A percentile compares a stretch with the other conserved stretches of the same genome.
phyloP scores from a whole-genome alignment of 2,888 invertebrate species.

The Polydrusus tereticollis region DNA sequence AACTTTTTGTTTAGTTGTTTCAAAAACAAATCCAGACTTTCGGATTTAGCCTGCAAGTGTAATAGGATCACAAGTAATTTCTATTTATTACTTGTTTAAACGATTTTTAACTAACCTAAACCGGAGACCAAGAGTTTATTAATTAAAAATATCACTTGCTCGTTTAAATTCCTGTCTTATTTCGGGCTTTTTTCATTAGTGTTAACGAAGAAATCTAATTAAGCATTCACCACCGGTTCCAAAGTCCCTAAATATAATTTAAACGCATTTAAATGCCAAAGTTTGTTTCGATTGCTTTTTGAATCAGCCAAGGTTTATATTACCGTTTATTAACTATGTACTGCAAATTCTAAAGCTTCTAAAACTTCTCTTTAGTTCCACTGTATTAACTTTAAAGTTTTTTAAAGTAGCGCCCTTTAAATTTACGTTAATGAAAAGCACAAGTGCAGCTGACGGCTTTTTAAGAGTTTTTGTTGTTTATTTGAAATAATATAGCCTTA shows the following conservation, averaged over 20 bases:
- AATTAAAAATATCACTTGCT: background rate
- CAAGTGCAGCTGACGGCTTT: background rate
- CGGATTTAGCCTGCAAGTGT: too few relatives aligned
- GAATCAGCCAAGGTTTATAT: background rate
- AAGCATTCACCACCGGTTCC: conserved; percentile 11
- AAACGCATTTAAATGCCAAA: conserved; percentile 7
- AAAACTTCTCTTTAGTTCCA: conserved; percentile 1
- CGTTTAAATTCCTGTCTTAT: conserved; percentile 5
- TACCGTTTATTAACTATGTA: background rate
- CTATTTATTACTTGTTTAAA: too few relatives aligned
- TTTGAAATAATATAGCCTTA: background rate
- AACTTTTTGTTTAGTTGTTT: too few relatives aligned
- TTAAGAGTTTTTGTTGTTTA: background rate
- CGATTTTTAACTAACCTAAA: too few relatives aligned
- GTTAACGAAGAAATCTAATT: conserved; percentile 34
- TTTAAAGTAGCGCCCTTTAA: background rate
- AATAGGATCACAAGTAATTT: too few relatives aligned
- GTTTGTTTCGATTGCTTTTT: conserved; percentile 11
- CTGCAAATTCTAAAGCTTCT: background rate
- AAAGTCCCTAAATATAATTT: conserved; percentile 4
- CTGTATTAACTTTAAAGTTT: background rate
- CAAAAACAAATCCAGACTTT: too few relatives aligned
- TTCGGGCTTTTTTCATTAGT: conserved; percentile 37
- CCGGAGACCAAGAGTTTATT: background rate
- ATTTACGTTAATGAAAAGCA: background rate